Evolutionary conservation across 1,140 invertebrate species (phyloP).

Genomic region (Drosophila aff.): DNA sequence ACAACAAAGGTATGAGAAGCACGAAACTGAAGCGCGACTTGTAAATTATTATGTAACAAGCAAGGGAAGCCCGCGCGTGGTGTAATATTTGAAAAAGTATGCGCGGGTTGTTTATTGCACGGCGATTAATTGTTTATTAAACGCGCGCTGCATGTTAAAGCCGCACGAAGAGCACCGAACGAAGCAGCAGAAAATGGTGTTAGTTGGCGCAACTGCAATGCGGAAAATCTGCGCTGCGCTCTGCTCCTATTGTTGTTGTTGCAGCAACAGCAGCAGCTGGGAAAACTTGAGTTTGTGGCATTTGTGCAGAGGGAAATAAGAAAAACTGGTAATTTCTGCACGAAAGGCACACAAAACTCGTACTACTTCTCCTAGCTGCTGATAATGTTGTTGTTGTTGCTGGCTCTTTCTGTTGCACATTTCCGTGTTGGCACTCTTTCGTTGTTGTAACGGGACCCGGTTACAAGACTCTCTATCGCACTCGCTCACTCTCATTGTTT

Average conservation of each 20-base stretch:
- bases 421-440: conserved; percentile 61
- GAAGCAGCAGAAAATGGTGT: conserved; percentile 63
- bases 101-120: conserved; percentile 64
- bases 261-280: conserved; percentile 66
- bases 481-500: conserved; percentile 5
- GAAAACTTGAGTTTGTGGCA: conserved; percentile 72
- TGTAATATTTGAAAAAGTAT: conserved; percentile 62
- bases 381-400: not conserved
- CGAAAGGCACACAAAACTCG: conserved; percentile 55
- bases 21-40: conserved; percentile 51
- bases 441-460: conserved; percentile 43
- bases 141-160: conserved; percentile 60
- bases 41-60: conserved; percentile 63
- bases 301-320: conserved; percentile 41
- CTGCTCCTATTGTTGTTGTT: conserved; percentile 32
- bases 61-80: conserved; percentile 17
- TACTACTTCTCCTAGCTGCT: conserved; percentile 28
- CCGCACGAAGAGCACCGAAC: conserved; percentile 25
- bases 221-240: conserved; percentile 65
- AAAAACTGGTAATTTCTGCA: conserved; percentile 74
- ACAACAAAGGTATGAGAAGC: conserved; percentile 17
- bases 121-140: conserved; percentile 80
- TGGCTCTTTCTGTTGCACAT: conserved; percentile 45
- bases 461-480: conserved; percentile 24
- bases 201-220: conserved; percentile 70